Evolutionary conservation across 2,113 vertebrate species (phyloP), one percentile per base, ranked within the genome.

Genomic region (Scortum barcoo): DNA sequence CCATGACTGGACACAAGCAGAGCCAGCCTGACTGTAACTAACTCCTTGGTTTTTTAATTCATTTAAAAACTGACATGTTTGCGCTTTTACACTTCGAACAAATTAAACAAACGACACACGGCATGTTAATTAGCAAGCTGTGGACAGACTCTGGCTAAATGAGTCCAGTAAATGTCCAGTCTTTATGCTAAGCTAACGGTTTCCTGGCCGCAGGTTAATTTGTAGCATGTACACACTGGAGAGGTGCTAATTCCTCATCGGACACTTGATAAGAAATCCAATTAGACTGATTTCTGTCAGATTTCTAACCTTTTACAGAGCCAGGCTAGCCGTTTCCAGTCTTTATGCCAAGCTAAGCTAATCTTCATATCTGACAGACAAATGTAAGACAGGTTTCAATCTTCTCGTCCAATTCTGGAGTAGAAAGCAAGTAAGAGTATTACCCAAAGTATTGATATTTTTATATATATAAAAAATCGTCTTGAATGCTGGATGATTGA

Each of bases 281-380:
- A 22, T 33, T 51, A 40, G 20, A n/a, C 3, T 65, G 22, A 65
- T 3, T 61, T 24, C n/a, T 42, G 12, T 6, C 22, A 3, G 7
- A 11, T 28, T 46, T 19, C 11, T 8, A 63, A 28, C 12, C 24
- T 67, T 30, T 50, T 17, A 28, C 3, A 46, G 42, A 50, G 24
- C 24, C 14, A 8, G 42, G 9, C 9, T 28, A 28, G 17, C 28
- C 9, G 38, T 16, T 63, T 26, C 22, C 38, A 12, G 58, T 61
- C 63, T 28, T 28, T 65, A 65, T 4, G 44, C 65, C 50, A 50
- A 67, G 38, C 44, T 67, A 69, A 69, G 20, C 20, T 11, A n/a
- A n/a, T 20, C 65, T 67, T 50, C 5, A 30, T 33, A 28, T 66
- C 20, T 48, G 30, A 67, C 0, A 5, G 26, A 50, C 17, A 7